Evolutionary conservation across 1,140 invertebrate species (phyloP).

Genomic region (Schlechtendalia chinensis): DNA sequence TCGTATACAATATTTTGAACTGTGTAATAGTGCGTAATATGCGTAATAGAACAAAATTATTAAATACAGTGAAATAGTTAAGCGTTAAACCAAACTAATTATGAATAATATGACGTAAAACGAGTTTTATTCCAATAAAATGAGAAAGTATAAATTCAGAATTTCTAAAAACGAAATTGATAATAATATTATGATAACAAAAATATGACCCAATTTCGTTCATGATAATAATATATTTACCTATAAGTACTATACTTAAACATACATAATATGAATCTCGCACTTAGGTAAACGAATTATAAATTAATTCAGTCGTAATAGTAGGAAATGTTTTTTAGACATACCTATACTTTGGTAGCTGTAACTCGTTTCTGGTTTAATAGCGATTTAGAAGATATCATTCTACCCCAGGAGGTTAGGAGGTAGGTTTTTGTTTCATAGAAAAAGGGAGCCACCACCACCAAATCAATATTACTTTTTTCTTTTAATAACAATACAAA

Average conservation of each 20-base stretch:
- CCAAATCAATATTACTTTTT: background rate
- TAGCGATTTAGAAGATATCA: background rate
- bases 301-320: background rate
- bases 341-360: too few species aligned
- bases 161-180: slow-evolving; percentile 6
- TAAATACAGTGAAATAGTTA: too few species aligned
- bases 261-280: background rate
- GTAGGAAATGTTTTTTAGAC: too few species aligned
- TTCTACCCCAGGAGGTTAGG: accelerated
- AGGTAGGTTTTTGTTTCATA: background rate
- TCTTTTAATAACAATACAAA: slow-evolving; percentile 4
- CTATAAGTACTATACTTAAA: background rate
- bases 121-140: background rate
- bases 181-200: background rate
- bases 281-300: background rate
- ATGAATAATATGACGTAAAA: too few species aligned
- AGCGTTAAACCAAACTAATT: too few species aligned
- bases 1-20: too few species aligned
- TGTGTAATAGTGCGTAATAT: too few species aligned
- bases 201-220: slow-evolving; percentile 32
- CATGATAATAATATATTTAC: background rate
- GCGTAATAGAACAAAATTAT: too few species aligned
- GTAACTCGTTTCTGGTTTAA: background rate
- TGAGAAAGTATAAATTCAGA: slow-evolving; percentile 7
- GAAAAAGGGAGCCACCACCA: background rate